Base-by-base conservation (phyloP, 2,113 vertebrate genomes). In the Oreocharis arfaki region DNA sequence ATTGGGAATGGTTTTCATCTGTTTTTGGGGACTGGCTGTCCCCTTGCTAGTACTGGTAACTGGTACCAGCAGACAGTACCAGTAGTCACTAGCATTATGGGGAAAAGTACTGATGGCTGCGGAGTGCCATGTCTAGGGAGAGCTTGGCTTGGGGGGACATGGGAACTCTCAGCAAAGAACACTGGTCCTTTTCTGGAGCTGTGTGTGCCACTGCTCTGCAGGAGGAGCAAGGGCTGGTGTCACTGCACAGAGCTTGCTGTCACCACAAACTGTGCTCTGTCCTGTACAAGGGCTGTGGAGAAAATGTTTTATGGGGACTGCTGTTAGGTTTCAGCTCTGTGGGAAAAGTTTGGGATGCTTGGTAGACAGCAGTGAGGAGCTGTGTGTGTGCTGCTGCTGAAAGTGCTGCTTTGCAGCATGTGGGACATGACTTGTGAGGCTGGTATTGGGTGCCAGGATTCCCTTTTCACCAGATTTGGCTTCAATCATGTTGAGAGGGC, bases 1-100 rank as follows among this genome's bases (percentile, higher is more conserved):
- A 19, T 4, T 33, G 3, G 11, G 17, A 76, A 35, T 1, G 0
- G 14, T 65, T 76, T 84, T 39, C 2, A 2, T 52, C 13, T 7
- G 0, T 47, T 68, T 84, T 59, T 64, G 64, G 42, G 41, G 50
- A 7, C 22, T 46, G 41, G 8, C 55, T 60, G 6, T 68, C 87
- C 22, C 20, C 20, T 85, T 71, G 44, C 27, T 41, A 16, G 23
- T 33, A 28, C 27, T 39, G 33, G 46, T 37, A 23, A 24, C 23
- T 16, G 22, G 55, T 39, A n/a, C 28, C 39, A 78, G 39, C 39
- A 69, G 52, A 27, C 33, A 28, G 27, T 77, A 37, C 22, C 33
- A 77, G 33, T 42, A 35, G 46, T 52, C 11, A 16, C 21, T 5
- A 47, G 12, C 11, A 3, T 50, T 18, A 4, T 35, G n/a, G 35